phyloP scores from a whole-genome alignment of 1,140 invertebrate genomes.

The Drosophila parabipectinata region DNA sequence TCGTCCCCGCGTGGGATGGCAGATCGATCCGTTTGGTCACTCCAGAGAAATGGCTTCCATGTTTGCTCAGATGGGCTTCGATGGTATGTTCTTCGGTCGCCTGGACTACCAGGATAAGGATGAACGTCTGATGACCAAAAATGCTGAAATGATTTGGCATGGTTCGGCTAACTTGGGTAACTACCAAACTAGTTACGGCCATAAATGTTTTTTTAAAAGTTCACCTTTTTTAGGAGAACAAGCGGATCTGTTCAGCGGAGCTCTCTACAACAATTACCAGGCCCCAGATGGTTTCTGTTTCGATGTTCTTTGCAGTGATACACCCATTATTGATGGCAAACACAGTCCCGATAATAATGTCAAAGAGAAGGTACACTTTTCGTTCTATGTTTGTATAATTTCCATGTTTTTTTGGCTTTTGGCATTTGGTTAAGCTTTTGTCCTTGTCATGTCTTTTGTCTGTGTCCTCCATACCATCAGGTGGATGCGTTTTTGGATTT shows the following conservation, averaged over 20 bases:
- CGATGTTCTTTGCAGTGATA: conserved; percentile 92
- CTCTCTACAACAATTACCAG: conserved; percentile 91
- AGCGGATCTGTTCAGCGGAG: conserved; percentile 89
- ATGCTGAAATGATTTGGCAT: conserved; percentile 85
- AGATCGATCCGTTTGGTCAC: conserved; percentile 97
- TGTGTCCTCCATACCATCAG: conserved; percentile 78
- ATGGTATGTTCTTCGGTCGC: conserved; percentile 94
- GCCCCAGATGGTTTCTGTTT: conserved; percentile 96
- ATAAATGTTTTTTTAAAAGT: not conserved
- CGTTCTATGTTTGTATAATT: not conserved
- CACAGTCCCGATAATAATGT: conserved; percentile 90
- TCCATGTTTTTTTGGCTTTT: conserved; percentile 4
- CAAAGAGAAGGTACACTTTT: conserved; percentile 86
- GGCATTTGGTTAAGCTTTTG: conserved; percentile 32
- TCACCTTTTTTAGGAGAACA: conserved; percentile 30
- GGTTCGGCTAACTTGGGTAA: conserved; percentile 64
- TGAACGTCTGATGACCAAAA: conserved; percentile 85
- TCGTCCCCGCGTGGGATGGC: conserved; percentile 93
- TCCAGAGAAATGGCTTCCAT: conserved; percentile 93
- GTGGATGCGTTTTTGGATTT: conserved; percentile 86
- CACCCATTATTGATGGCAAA: conserved; percentile 92
- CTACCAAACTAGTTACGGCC: not conserved
- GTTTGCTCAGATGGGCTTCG: conserved; percentile 93
- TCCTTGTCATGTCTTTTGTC: conserved; percentile 46
- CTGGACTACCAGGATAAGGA: conserved; percentile 95